Evolutionary conservation across 2,888 invertebrate species (phyloP), one percentile per base, ranked within the genome.

Genomic region (Hirtodrosophila trivittata): DNA sequence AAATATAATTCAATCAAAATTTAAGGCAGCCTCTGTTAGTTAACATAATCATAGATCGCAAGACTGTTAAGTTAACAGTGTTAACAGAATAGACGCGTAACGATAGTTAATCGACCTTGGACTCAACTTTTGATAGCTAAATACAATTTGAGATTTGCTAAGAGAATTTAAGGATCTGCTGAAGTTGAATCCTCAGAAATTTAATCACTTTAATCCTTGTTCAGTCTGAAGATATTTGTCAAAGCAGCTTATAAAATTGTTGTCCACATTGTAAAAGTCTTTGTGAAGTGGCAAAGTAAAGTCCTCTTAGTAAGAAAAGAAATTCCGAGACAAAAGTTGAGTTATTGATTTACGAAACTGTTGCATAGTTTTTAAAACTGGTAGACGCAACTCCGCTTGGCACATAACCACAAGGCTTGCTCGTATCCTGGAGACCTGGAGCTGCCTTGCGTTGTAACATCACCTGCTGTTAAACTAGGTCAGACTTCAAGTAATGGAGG

Each of bases 401-500:
- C 18, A 21, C 18, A 21, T 21, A 21, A n/a, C 9, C 21, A 8
- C 28, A 38, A 21, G 14, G 18, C 16, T 25, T 21, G 5, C 18
- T 21, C 18, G 18, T 21, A 21, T 21, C 18, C 18, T 21, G 2
- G 2, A 21, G 18, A 3, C 18, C 18, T 3, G 18, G 5, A 21
- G 18, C 18, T 21, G 5, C 18, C 5, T 21, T 2, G 2, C 5
- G 18, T 21, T 21, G 18, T 21, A 8, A 21, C 3, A 30, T 10
- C 57, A 65, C 49, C 37, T 70, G 67, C 32, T 26, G 35, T 13
- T 1, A 54, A 70, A 68, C 52, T 74, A 57, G 69, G 71, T 69
- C 70, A 59, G 12, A 28, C 18, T 21, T 35, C 10, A 50, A 63
- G 46, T 50, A 57, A 26, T 55, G 12, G 14, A 7, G 9, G 14